Evolutionary conservation across 2,888 invertebrate genomes (phyloP).

Genomic region (Campoplex nolae): DNA sequence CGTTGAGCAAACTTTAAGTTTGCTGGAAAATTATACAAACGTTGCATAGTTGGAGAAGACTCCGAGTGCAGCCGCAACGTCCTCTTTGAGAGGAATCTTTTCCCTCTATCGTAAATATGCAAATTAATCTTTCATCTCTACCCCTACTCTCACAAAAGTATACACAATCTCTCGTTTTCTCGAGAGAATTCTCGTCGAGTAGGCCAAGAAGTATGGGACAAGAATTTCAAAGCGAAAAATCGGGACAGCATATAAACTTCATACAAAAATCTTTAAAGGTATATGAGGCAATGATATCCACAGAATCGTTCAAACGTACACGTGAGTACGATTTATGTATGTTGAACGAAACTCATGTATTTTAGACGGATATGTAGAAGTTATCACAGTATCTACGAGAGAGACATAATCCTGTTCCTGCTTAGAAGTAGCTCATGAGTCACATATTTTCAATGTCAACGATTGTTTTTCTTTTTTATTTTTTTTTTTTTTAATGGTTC

Average conservation of each 20-base stretch:
- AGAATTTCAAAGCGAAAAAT: constrained; percentile 49
- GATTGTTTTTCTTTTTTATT: constrained; percentile 33
- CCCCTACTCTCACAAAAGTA: not conserved
- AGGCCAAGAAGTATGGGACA: constrained; percentile 16
- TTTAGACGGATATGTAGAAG: constrained; percentile 15
- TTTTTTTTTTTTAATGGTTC: constrained; percentile 16
- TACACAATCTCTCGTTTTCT: constrained; percentile 4
- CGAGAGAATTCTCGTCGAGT: constrained; percentile 4
- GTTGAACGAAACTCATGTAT: constrained; percentile 28
- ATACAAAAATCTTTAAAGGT: not conserved
- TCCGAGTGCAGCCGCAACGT: constrained; percentile 25
- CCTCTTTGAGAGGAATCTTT: constrained; percentile 19
- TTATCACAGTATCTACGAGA: constrained; percentile 7
- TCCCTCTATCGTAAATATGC: constrained; percentile 40
- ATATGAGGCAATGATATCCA: constrained; percentile 29
- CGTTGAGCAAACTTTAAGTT: not conserved
- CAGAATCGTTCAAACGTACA: not conserved
- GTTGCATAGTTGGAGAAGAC: constrained; percentile 6
- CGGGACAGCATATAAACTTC: constrained; percentile 29
- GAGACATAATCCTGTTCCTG: constrained; percentile 12
- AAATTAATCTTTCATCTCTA: constrained; percentile 47
- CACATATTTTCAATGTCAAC: constrained; percentile 54
- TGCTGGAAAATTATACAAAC: constrained; percentile 7
- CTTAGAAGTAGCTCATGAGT: not conserved
- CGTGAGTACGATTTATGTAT: constrained; percentile 8